Conservation (phyloP, 2,113 vertebrate genomes). For the Ciconia maguari region DNA sequence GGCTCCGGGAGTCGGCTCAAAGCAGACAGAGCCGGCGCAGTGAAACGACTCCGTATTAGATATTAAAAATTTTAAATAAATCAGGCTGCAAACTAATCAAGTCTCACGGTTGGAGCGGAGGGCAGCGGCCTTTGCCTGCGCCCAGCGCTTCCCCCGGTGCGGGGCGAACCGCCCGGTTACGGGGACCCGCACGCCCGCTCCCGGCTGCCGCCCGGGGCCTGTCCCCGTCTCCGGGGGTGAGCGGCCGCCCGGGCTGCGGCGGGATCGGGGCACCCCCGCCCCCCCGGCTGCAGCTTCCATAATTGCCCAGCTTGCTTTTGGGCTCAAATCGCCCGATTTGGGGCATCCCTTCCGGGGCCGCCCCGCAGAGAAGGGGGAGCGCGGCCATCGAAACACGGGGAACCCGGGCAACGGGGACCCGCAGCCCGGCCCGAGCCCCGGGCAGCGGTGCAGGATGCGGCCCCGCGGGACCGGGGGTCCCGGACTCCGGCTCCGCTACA, state of each 20-base stretch:
- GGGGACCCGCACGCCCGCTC: neutral
- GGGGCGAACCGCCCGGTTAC: too few species aligned
- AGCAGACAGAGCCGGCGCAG: neutral
- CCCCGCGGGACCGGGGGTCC: neutral
- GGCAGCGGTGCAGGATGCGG: neutral
- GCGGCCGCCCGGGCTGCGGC: neutral
- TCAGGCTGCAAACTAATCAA: neutral
- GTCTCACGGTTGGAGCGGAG: neutral
- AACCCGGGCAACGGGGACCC: too few species aligned
- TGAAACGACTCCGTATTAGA: neutral
- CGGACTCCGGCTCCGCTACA: neutral
- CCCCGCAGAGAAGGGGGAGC: neutral
- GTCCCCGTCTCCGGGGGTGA: neutral
- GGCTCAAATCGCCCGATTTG: neutral
- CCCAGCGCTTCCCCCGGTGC: neutral
- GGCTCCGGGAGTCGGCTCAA: neutral
- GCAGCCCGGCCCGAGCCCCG: neutral
- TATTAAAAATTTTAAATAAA: neutral
- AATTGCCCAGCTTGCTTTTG: neutral
- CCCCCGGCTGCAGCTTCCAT: neutral
- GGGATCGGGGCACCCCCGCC: neutral
- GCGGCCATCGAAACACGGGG: neutral
- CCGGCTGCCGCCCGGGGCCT: too few species aligned
- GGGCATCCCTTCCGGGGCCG: neutral
- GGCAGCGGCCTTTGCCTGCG: neutral